phyloP scores from a whole-genome alignment of 2,888 invertebrate species.

The Stenoptilia bipunctidactyla region DNA sequence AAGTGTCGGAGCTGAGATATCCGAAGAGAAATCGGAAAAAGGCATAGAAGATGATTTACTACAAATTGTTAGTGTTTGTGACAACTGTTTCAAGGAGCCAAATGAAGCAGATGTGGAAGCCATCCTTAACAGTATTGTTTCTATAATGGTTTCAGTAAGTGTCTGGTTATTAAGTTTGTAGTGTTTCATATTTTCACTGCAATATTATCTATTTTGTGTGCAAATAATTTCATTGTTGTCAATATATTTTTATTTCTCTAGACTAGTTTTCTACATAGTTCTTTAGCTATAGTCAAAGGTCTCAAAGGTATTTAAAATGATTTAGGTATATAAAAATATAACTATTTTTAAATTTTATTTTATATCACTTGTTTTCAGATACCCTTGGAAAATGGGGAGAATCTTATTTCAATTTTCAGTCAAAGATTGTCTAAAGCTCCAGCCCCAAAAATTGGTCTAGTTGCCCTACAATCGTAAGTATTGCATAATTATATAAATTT shows the following conservation, averaged over 20 bases:
- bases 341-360: not conserved
- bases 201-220: too few relatives aligned
- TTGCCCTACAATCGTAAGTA: slow-evolving; percentile 89
- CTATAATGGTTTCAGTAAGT: slow-evolving; percentile 89
- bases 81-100: slow-evolving; percentile 90
- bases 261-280: too few relatives aligned
- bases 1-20: slow-evolving; percentile 93
- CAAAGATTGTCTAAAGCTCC: slow-evolving; percentile 92
- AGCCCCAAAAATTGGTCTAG: slow-evolving; percentile 81
- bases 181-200: too few relatives aligned
- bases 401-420: slow-evolving; percentile 90
- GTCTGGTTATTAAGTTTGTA: too few relatives aligned
- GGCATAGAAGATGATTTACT: slow-evolving; percentile 94
- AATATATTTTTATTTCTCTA: too few relatives aligned
- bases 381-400: slow-evolving; percentile 88
- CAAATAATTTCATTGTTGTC: too few relatives aligned
- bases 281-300: too few relatives aligned
- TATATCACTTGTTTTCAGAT: slow-evolving; percentile 78
- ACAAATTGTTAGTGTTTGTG: slow-evolving; percentile 94
- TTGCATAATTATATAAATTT: too few relatives aligned
- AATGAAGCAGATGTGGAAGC: slow-evolving; percentile 91
- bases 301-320: too few relatives aligned
- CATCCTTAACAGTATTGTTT: slow-evolving; percentile 95
- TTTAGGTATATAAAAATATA: too few relatives aligned
- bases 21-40: slow-evolving; percentile 89